Conservation (phyloP, 2,113 vertebrate species). For the Lampris incognitus region DNA sequence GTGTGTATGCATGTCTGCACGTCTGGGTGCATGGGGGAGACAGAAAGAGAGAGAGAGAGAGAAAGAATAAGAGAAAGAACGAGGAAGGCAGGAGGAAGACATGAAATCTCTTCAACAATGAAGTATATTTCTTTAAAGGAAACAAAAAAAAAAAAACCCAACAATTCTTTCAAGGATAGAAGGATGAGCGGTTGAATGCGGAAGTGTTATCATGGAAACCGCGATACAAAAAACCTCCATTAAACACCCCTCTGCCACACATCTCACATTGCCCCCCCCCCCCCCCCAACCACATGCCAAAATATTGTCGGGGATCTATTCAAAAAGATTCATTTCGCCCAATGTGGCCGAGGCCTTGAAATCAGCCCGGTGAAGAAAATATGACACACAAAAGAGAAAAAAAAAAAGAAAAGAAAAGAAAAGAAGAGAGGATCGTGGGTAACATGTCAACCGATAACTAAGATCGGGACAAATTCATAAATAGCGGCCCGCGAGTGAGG, state of each 20-base stretch:
- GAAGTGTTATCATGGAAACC: slow-evolving; percentile 59
- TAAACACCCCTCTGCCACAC: slow-evolving; percentile 30
- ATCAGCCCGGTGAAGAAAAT: neutral
- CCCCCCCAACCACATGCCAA: slow-evolving; percentile 4
- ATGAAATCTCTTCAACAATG: slow-evolving; percentile 67
- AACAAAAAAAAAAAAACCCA: neutral
- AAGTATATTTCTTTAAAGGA: slow-evolving; percentile 56
- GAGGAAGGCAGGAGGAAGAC: slow-evolving; percentile 44
- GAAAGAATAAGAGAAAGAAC: slow-evolving; percentile 42
- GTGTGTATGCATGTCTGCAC: slow-evolving; percentile 39
- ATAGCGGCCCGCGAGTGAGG: too few relatives aligned
- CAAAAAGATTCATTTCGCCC: slow-evolving; percentile 28
- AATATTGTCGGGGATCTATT: slow-evolving; percentile 34
- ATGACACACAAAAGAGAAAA: slow-evolving; percentile 33
- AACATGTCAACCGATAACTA: too few relatives aligned
- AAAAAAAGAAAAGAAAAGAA: neutral
- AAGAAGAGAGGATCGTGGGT: too few relatives aligned
- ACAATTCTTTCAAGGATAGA: slow-evolving; percentile 66
- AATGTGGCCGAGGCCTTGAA: slow-evolving; percentile 18
- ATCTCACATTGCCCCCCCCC: slow-evolving; percentile 36
- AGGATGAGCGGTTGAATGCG: slow-evolving; percentile 66
- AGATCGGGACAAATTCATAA: too few relatives aligned
- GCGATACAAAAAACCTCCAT: slow-evolving; percentile 48
- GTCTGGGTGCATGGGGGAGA: slow-evolving; percentile 31
- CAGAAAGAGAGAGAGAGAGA: slow-evolving; percentile 29